Conservation (phyloP, 2,113 vertebrate species). For the Xenopus borealis region DNA sequence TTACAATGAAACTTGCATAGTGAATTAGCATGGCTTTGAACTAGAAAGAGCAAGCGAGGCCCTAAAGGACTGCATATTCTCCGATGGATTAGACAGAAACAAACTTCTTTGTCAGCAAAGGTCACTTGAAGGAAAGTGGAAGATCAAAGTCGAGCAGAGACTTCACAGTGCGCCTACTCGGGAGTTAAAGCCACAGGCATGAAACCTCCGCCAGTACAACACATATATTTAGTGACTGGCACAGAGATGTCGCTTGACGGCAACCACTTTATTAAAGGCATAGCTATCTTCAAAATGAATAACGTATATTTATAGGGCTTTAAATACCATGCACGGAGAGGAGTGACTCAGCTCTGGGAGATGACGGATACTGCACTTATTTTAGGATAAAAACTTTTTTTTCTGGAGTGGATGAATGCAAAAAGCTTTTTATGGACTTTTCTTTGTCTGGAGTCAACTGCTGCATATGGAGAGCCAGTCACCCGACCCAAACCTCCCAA, state of each 20-base stretch:
- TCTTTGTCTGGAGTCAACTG: no score
- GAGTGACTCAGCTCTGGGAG: no score
- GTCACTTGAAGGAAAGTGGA: constrained; percentile 43
- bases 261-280: not conserved
- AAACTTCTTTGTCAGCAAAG: constrained; percentile 40
- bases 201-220: not conserved
- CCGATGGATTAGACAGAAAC: constrained; percentile 41
- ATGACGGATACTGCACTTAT: no score
- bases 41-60: constrained; percentile 27
- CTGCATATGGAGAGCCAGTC: no score
- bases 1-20: constrained; percentile 42
- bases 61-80: constrained; percentile 43
- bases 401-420: no score
- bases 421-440: no score
- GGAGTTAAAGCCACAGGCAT: constrained; percentile 27
- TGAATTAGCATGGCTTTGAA: constrained; percentile 46
- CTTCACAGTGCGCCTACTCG: constrained; percentile 18
- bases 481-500: no score
- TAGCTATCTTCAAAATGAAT: not conserved
- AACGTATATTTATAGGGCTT: not conserved
- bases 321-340: not conserved
- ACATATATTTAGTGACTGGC: not conserved
- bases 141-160: constrained; percentile 38
- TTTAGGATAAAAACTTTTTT: no score
- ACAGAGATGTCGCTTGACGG: not conserved